A percentile compares a stretch with the other conserved stretches of the same genome.
These are phyloP conservation scores for Xestobium rufovillosum DNA, from an alignment of 2,888 invertebrate species.

Conservation along the genomic window DNA sequence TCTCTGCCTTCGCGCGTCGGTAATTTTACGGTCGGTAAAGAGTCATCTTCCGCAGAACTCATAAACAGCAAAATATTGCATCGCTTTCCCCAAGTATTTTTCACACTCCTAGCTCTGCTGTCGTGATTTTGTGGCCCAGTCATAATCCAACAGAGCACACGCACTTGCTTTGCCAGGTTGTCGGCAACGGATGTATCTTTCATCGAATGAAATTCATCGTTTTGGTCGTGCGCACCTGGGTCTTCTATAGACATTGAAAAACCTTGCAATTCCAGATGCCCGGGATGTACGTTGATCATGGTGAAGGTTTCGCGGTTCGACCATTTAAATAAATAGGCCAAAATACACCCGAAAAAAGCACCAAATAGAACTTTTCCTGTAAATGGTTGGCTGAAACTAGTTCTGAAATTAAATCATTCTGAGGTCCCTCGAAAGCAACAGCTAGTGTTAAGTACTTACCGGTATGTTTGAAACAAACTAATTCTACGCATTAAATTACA, in stretches of 20 bases:
- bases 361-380: too few species aligned
- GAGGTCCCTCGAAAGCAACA: too few species aligned
- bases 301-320: too few species aligned
- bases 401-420: too few species aligned
- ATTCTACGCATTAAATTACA: too few species aligned
- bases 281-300: too few species aligned
- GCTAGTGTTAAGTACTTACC: too few species aligned
- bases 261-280: constrained; percentile 43
- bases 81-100: constrained; percentile 87
- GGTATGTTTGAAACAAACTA: too few species aligned
- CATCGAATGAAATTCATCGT: constrained; percentile 61
- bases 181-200: constrained; percentile 60
- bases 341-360: too few species aligned
- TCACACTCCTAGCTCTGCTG: constrained; percentile 81
- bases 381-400: too few species aligned
- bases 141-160: constrained; percentile 93
- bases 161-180: constrained; percentile 62
- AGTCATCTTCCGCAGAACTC: constrained; percentile 52
- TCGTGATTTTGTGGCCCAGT: constrained; percentile 83
- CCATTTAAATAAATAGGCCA: too few species aligned
- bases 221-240: constrained; percentile 41
- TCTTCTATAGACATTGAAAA: constrained; percentile 41
- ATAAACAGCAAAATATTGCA: constrained; percentile 81
- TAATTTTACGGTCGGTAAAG: constrained; percentile 70
- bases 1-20: constrained; percentile 77